phyloP scores from a whole-genome alignment of 2,797 vertebrate genomes.

The Lateolabrax maculatus region DNA sequence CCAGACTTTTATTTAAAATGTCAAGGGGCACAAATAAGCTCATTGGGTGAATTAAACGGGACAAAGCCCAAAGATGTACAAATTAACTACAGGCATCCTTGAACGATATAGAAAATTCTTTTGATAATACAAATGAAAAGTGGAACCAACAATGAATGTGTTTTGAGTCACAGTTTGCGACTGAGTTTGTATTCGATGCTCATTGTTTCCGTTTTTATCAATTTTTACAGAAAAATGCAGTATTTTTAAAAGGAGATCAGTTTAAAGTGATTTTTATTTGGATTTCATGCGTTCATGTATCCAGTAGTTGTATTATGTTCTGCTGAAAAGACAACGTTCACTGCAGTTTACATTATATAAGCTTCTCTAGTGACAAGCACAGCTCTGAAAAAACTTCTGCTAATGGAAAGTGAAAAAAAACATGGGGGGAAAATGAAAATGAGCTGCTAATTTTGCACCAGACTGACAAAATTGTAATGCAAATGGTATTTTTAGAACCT shows the following conservation, averaged over 20 bases:
- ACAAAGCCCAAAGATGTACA: no score
- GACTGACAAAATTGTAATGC: background rate
- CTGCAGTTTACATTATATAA: background rate
- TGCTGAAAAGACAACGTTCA: no score
- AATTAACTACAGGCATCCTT: no score
- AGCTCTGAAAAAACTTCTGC: background rate
- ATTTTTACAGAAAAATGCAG: background rate
- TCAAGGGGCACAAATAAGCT: no score
- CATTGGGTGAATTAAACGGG: no score
- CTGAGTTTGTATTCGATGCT: background rate
- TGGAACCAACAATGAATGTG: background rate
- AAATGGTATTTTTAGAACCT: background rate
- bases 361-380: background rate
- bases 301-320: background rate
- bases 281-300: background rate
- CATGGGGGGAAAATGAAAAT: background rate
- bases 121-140: no score
- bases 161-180: background rate
- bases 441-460: background rate
- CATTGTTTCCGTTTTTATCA: background rate
- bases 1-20: no score
- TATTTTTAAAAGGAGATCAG: no score
- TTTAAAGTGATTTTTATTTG: background rate
- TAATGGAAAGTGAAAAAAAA: background rate
- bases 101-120: no score